These are phyloP conservation scores for Brachionus plicatilis DNA, from an alignment of 1,140 invertebrate species.

Conservation along the genomic window DNA sequence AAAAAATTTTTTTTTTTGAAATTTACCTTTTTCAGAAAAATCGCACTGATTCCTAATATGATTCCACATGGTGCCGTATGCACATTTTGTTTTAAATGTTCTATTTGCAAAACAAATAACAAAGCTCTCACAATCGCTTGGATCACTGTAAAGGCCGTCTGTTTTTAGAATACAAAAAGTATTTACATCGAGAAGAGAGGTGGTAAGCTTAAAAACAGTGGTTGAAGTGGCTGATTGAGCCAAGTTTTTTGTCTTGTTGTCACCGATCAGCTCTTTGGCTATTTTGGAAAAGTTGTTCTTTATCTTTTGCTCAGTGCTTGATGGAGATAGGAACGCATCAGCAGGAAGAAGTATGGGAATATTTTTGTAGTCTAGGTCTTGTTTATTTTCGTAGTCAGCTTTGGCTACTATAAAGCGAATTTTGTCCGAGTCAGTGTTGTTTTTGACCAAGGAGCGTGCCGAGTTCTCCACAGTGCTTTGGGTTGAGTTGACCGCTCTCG, in stretches of 20 bases:
- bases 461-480: background rate
- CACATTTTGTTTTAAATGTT: conserved; percentile 36
- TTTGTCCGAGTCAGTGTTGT: background rate
- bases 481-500: background rate
- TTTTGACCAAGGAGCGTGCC: background rate
- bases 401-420: conserved; percentile 12
- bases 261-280: background rate
- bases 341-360: conserved; percentile 4
- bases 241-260: background rate
- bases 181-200: background rate
- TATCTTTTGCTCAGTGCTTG: background rate
- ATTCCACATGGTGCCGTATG: conserved; percentile 38
- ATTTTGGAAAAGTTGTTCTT: conserved; percentile 36
- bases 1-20: background rate
- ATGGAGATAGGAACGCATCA: background rate
- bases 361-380: background rate
- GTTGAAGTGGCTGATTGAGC: background rate
- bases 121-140: conserved; percentile 34
- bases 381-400: background rate
- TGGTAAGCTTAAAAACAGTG: background rate
- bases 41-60: conserved; percentile 21
- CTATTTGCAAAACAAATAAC: conserved; percentile 39
- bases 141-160: conserved; percentile 35
- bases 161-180: conserved; percentile 36
- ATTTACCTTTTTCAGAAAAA: conserved; percentile 36